Base-by-base conservation (phyloP, 2,888 invertebrate species). In the Xiphydria camelus region DNA sequence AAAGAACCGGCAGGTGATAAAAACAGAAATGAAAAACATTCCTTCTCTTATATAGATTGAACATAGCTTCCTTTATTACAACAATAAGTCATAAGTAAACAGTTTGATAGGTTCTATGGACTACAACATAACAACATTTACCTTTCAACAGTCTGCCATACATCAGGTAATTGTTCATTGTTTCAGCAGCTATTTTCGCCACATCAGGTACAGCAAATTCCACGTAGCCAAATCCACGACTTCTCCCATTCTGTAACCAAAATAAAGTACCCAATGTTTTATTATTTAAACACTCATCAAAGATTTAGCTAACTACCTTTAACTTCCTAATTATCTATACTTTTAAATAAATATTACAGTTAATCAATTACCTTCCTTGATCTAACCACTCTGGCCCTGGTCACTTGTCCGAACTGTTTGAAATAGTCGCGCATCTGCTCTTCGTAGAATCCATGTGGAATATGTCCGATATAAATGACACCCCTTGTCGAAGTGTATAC, bases 131-230 rank as follows among this genome's bases (percentile, higher is more conserved):
- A n/a, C n/a, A n/a, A n/a, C n/a, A n/a, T n/a, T n/a, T 80, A 89
- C 92, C 89, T 82, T 91, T 92, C 4, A 98, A 76, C 23, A 95
- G 78, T 70, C 90, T 86, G 55, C 94, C 89, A 63, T 91, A 94
- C 94, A 98, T 95, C 1, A 98, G 79, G 75, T 98, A 98, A 75
- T 96, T 97, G 71, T 98, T 88, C 96, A 98, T 98, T 0, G 95
- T 88, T 56, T 95, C 92, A 0, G 96, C 94, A 2, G 90, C 97
- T 59, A 97, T 87, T 77, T 94, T 83, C 0, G 95, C 98, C 0
- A 97, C 96, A 47, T 89, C 87, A 10, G 86, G 83, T 55, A 86
- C 81, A 44, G 79, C 77, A 73, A 98, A 99, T 74, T 96, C 91
- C 1, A 99, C 82, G 77, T 89, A 98, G 0, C 89, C 98, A 78